These are phyloP conservation scores for Macquaria australasica DNA, from an alignment of 2,113 vertebrate genomes.

Conservation along the genomic window DNA sequence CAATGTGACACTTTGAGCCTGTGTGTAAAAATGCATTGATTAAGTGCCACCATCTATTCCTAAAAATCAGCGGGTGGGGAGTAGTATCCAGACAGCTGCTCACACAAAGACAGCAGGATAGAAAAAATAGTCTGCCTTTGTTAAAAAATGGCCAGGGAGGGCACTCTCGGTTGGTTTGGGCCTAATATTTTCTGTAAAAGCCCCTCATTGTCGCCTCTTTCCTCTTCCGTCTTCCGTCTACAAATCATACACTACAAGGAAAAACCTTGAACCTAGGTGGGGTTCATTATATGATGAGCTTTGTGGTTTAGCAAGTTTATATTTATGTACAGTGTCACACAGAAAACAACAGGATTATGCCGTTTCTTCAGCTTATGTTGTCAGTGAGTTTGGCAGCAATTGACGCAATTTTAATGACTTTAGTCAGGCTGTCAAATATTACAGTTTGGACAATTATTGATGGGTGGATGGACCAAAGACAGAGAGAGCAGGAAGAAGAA, in stretches of 20 bases:
- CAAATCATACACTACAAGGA: neutral
- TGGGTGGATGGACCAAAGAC: too few species aligned
- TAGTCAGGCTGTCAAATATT: slow-evolving; percentile 4
- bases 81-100: slow-evolving; percentile 7
- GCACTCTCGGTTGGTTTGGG: slow-evolving; percentile 12
- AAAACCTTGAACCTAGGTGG: neutral
- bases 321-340: neutral
- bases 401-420: slow-evolving; percentile 2
- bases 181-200: slow-evolving; percentile 20
- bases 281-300: neutral
- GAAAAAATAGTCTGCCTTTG: neutral
- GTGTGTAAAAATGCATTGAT: slow-evolving; percentile 22
- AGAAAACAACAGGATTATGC: neutral
- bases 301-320: neutral
- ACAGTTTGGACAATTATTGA: neutral
- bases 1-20: slow-evolving; percentile 45
- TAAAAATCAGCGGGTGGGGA: slow-evolving; percentile 21
- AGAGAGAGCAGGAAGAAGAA: too few species aligned
- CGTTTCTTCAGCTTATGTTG: neutral
- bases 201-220: neutral
- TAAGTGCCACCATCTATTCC: slow-evolving; percentile 33
- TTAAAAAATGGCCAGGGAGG: neutral
- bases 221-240: fast-evolving
- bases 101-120: slow-evolving; percentile 9
- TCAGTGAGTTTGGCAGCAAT: neutral